Conservation (phyloP, 1,140 invertebrate species). For the Globodera ellingtonae region DNA sequence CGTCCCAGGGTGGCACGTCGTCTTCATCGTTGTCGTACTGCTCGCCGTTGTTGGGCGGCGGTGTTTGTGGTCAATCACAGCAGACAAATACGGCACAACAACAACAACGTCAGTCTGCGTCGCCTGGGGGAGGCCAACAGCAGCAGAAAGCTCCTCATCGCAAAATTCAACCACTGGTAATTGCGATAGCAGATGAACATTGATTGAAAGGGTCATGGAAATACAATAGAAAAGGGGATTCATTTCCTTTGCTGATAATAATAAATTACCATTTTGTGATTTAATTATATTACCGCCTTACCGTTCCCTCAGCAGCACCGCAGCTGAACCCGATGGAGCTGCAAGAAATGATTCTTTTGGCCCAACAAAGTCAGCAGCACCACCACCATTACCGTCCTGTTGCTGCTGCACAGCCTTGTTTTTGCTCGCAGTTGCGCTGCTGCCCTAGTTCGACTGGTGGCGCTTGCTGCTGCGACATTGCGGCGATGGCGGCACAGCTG, state of each 20-base stretch:
- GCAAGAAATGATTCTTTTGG: conserved; percentile 6
- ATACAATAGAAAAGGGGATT: too few relatives aligned
- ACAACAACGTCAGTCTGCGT: background rate
- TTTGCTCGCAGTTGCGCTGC: background rate
- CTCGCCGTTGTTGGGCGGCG: conserved; percentile 3
- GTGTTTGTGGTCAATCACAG: background rate
- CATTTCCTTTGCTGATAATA: too few relatives aligned
- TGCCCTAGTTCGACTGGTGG: background rate
- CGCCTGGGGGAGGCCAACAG: conserved; percentile 2
- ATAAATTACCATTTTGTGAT: background rate
- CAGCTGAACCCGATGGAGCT: conserved; percentile 14
- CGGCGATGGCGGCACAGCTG: conserved; percentile 24
- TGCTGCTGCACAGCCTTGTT: background rate
- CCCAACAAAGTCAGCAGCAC: conserved; percentile 6
- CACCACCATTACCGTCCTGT: background rate
- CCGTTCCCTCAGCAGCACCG: conserved; percentile 10
- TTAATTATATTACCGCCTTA: background rate
- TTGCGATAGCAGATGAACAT: background rate
- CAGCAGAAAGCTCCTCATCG: conserved; percentile 14
- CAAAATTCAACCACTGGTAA: conserved; percentile 21
- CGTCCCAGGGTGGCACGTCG: background rate
- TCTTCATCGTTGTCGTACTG: background rate
- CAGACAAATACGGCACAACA: background rate
- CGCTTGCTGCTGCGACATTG: conserved; percentile 23
- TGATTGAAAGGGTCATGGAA: background rate